Conservation (phyloP, 2,888 invertebrate genomes). For the Acrocera orbiculus region DNA sequence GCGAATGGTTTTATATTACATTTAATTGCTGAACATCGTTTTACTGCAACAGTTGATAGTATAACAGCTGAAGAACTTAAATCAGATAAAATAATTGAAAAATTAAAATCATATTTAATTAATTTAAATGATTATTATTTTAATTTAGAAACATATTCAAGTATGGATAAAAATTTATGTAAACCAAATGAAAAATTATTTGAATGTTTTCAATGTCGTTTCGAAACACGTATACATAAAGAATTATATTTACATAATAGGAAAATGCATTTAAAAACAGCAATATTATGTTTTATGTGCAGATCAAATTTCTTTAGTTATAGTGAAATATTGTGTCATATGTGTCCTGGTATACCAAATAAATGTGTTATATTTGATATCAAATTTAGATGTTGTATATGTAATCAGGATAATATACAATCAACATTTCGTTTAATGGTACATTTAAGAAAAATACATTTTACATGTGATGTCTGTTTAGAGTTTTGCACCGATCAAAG, state of each 20-base stretch:
- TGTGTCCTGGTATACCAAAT: constrained; percentile 58
- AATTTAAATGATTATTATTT: constrained; percentile 48
- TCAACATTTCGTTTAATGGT: constrained; percentile 79
- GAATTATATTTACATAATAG: constrained; percentile 74
- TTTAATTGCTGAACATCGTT: constrained; percentile 61
- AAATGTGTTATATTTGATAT: constrained; percentile 34
- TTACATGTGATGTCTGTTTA: constrained; percentile 72
- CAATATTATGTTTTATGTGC: constrained; percentile 71
- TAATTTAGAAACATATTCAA: constrained; percentile 54
- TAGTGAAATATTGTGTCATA: constrained; percentile 71
- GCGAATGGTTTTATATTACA: constrained; percentile 64
- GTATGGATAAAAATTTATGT: constrained; percentile 32
- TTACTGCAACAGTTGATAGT: constrained; percentile 59
- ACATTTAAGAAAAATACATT: constrained; percentile 66
- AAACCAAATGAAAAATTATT: constrained; percentile 48
- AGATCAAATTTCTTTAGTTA: constrained; percentile 73
- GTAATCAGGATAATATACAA: constrained; percentile 57
- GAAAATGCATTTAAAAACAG: constrained; percentile 70
- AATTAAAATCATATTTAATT: constrained; percentile 37
- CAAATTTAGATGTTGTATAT: constrained; percentile 66
- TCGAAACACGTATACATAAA: constrained; percentile 58
- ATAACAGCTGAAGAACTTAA: constrained; percentile 56
- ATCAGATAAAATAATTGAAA: constrained; percentile 50
- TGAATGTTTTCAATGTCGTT: constrained; percentile 76
- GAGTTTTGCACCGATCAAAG: constrained; percentile 60